Evolutionary conservation across 2,797 vertebrate genomes (phyloP).

Genomic region (Margarornis squamiger): DNA sequence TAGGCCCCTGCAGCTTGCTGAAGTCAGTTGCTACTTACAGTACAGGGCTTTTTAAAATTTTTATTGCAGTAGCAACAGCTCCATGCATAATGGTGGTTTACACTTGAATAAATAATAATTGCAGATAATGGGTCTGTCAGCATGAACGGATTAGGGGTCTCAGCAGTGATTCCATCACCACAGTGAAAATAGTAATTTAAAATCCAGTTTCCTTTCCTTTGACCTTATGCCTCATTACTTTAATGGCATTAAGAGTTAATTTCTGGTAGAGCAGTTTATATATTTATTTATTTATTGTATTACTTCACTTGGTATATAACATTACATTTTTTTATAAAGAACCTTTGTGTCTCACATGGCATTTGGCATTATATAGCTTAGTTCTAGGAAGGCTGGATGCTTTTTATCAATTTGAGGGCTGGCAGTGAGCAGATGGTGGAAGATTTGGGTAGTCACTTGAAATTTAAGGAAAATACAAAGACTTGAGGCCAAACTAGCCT

Average conservation of each 20-base stretch:
- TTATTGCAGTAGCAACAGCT: conserved; percentile 29
- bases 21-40: neutral
- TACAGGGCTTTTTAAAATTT: neutral
- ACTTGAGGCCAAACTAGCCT: neutral
- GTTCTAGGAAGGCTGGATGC: neutral
- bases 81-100: conserved; percentile 51
- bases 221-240: conserved; percentile 57
- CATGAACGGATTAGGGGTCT: conserved; percentile 65
- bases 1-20: neutral
- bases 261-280: neutral
- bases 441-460: neutral
- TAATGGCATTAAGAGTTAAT: conserved; percentile 57
- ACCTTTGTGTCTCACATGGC: neutral
- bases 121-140: conserved; percentile 66
- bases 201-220: conserved; percentile 33
- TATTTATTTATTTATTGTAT: neutral
- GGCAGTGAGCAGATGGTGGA: neutral
- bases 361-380: conserved; percentile 7
- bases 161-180: conserved; percentile 51
- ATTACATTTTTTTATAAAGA: neutral
- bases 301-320: neutral
- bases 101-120: conserved; percentile 73
- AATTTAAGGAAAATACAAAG: conserved; percentile 4
- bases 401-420: neutral
- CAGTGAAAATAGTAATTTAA: conserved; percentile 68